Evolutionary conservation across 2,888 invertebrate species (phyloP), one percentile per base, ranked within the genome.

Genomic region (Mesorhabditis sp.): DNA sequence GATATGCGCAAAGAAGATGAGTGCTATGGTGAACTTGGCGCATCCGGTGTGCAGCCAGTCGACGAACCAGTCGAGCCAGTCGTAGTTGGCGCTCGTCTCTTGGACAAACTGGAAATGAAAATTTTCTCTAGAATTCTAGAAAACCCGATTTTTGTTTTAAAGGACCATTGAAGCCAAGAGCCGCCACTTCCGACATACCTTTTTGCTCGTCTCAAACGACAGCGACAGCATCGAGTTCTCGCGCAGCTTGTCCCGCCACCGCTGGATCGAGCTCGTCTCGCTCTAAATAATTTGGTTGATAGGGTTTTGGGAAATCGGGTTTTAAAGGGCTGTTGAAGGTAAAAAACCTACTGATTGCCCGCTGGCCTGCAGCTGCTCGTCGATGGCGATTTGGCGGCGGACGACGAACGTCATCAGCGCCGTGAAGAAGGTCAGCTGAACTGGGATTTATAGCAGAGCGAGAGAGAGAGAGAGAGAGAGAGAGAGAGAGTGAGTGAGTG

Each of bases 351-450:
- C 69, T 45, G 66, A 45, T 58, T 44, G 15, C 69, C 45, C 58
- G 58, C 58, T 66, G 41, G 50, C 62, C 45, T 58, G 15, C 45
- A 43, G 41, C 62, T 62, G 62, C 64, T 75, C 73, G 58, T 80
- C 79, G 43, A 76, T 71, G 42, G 74, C 71, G 7, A 79, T 74
- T 70, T 81, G 78, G 44, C 77, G 70, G 43, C 73, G 69, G 5
- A 79, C 80, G 66, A 79, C 75, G 45, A 80, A 74, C 41, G 74
- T 78, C 66, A 81, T 73, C 61, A 82, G 69, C 4, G 83, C 83
- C 0, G 81, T 74, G 75, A 83, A 83, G 66, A 83, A 80, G 4
- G 83, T 84, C 72, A 83, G 75, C 75, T 81, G n/a, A 45, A 73
- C 44, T 66, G n/a, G 50, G 28, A 28, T 28, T 28, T 28, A 28